Base-by-base conservation (phyloP, 2,797 vertebrate species). In the Lagocephalus sceleratus region DNA sequence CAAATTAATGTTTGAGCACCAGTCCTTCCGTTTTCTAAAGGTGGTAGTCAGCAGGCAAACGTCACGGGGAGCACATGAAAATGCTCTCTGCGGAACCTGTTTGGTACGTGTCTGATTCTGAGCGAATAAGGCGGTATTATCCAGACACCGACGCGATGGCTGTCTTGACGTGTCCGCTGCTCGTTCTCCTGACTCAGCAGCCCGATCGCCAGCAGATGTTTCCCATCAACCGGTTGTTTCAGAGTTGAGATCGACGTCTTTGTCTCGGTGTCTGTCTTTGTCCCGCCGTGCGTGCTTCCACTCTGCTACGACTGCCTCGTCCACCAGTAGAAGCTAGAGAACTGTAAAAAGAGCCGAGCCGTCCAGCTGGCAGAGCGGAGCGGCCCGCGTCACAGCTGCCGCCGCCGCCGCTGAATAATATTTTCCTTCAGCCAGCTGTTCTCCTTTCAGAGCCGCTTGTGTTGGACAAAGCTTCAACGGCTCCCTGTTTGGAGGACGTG, bases 391-490 rank as follows among this genome's bases (percentile, higher is more conserved):
- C 73, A 76, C 32, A 29, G 26, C 9, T 35, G 32, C 32, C 66
- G 20, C 44, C 48, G 66, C 67, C 17, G 3, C 69, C 56, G 20
- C 58, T 66, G 76, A 67, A 64, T 61, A 69, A 83, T 75, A 71
- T 85, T 88, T 85, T 67, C 84, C 83, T 79, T 78, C 51, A 66
- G 43, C 63, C 71, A 47, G 71, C 63, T 68, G 59, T 85, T 85
- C 81, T 64, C 75, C 66, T 69, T 75, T 72, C 61, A 39, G 65
- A 73, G 44, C 19, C 58, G 51, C 51, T 51, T 35, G 51, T 53
- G 40, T 26, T 59, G 26, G 39, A 53, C 44, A 2, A 43, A 32
- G 38, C 40, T 55, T 55, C 65, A 75, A 74, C 72, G 66, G 64
- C 50, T 58, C 63, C 60, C 79, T 81, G 71, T 85, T 70, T 73